Conservation (phyloP, 1,140 invertebrate species). For the Lepidurus couesii region DNA sequence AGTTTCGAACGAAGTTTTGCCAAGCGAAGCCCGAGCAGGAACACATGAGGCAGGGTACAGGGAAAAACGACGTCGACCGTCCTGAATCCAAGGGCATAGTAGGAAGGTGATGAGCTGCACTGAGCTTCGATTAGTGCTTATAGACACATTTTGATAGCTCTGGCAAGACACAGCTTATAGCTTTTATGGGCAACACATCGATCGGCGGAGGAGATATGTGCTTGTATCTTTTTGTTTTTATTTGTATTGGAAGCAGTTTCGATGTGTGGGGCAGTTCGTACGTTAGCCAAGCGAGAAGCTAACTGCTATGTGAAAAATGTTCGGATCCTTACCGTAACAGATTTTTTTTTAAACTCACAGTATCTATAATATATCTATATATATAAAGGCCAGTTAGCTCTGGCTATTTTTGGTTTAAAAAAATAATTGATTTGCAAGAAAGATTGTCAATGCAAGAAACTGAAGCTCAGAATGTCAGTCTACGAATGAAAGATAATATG, state of each 20-base stretch:
- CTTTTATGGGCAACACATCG: constrained; percentile 3
- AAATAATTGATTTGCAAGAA: no score
- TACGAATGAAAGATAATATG: background rate
- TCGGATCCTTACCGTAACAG: background rate
- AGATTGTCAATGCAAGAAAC: no score
- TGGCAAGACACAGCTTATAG: background rate
- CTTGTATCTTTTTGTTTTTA: background rate
- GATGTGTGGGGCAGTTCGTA: background rate
- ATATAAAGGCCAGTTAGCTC: background rate
- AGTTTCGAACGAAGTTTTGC: background rate
- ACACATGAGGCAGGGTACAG: background rate
- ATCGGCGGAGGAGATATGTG: background rate
- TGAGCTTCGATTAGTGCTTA: constrained; percentile 11
- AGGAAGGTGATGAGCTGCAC: background rate
- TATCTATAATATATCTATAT: no score
- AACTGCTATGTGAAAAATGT: constrained; percentile 5
- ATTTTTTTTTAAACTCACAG: background rate
- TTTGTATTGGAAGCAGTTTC: background rate
- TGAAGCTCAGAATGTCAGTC: background rate
- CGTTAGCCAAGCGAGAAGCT: background rate
- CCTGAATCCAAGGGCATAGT: background rate
- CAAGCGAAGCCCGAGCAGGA: background rate
- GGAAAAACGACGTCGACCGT: background rate
- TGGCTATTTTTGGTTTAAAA: no score
- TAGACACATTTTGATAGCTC: background rate